phyloP scores from a whole-genome alignment of 2,113 vertebrate genomes.

The Clarias gariepinus region DNA sequence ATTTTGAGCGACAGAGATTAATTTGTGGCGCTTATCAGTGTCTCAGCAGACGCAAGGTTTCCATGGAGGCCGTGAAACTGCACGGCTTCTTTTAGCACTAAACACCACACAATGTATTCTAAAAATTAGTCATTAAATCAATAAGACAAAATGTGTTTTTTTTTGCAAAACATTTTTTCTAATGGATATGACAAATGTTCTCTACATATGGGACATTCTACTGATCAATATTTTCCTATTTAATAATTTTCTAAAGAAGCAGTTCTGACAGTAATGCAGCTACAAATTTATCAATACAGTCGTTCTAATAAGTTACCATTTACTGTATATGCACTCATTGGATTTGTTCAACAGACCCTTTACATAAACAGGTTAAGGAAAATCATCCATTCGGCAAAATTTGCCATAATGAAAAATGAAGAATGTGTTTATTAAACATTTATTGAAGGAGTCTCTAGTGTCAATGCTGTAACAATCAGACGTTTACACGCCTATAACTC shows the following conservation, averaged over 20 bases:
- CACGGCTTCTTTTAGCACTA: background rate
- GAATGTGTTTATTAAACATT: background rate
- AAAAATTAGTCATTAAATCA: background rate
- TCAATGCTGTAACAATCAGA: background rate
- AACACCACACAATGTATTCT: background rate
- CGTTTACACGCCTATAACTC: background rate
- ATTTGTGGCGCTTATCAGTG: conserved; percentile 13
- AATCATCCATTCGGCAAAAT: background rate
- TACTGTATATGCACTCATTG: background rate
- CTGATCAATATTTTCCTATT: background rate
- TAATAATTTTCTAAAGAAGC: background rate
- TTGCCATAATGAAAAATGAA: background rate
- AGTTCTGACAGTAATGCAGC: background rate
- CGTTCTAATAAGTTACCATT: background rate
- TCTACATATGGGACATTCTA: background rate
- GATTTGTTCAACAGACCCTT: background rate
- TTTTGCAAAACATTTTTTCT: background rate
- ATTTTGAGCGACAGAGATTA: background rate
- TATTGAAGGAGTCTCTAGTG: background rate
- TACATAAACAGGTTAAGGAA: background rate
- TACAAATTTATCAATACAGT: background rate
- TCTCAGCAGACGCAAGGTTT: conserved; percentile 4
- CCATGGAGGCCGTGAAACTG: background rate
- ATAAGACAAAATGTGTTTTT: background rate
- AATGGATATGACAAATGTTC: background rate